A percentile compares a stretch with the other conserved stretches of the same genome.
Evolutionary conservation across 2,797 vertebrate genomes (phyloP).

Genomic region (Adrianichthys oophorus): DNA sequence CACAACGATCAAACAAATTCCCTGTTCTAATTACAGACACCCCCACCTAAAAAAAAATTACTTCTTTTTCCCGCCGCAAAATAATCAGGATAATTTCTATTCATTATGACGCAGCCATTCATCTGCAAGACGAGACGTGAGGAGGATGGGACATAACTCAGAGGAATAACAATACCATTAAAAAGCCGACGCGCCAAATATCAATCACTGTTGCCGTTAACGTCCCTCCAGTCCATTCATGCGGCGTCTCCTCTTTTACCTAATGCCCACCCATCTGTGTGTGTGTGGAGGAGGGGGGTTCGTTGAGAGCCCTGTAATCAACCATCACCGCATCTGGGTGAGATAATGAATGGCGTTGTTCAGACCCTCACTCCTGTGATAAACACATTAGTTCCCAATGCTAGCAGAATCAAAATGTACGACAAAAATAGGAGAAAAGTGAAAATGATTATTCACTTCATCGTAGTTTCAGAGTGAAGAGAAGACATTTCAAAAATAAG

Average conservation of each 20-base stretch:
- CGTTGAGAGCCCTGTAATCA: slow-evolving; percentile 95
- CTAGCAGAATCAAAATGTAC: slow-evolving; percentile 60
- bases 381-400: slow-evolving; percentile 88
- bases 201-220: slow-evolving; percentile 98
- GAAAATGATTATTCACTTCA: no score
- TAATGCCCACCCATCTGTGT: slow-evolving; percentile 94
- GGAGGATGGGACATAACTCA: slow-evolving; percentile 80
- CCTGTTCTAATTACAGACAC: no score
- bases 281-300: slow-evolving; percentile 35
- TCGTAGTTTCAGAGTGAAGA: slow-evolving; percentile 49
- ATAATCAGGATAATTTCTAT: slow-evolving; percentile 78
- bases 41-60: slow-evolving; percentile 1
- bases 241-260: slow-evolving; percentile 86
- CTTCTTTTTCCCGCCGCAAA: slow-evolving; percentile 53
- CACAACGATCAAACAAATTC: slow-evolving; percentile 10
- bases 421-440: no score
- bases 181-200: slow-evolving; percentile 86
- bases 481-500: slow-evolving; percentile 24
- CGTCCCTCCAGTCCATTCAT: slow-evolving; percentile 92
- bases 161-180: slow-evolving; percentile 95
- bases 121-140: slow-evolving; percentile 70
- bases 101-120: slow-evolving; percentile 79
- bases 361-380: slow-evolving; percentile 95
- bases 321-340: slow-evolving; percentile 95
- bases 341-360: slow-evolving; percentile 96